Conservation (phyloP, 2,797 vertebrate genomes). For the Acrossocheilus wenchowensis region DNA sequence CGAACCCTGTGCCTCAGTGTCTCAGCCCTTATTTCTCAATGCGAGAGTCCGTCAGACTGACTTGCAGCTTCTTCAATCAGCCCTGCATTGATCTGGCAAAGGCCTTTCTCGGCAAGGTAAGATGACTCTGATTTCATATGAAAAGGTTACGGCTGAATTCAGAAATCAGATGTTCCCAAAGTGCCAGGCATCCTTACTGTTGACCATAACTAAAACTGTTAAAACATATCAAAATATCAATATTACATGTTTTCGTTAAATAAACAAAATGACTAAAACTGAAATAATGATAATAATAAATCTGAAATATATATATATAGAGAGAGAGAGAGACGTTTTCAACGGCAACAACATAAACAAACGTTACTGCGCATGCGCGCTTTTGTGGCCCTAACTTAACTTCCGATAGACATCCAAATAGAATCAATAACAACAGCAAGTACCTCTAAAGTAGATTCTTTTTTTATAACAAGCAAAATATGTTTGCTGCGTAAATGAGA, state of each 20-base stretch:
- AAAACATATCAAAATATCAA: not conserved
- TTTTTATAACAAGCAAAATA: too few species aligned
- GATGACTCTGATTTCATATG: not conserved
- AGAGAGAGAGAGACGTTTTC: too few species aligned
- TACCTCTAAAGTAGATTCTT: too few species aligned
- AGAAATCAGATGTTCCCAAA: not conserved
- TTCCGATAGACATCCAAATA: too few species aligned
- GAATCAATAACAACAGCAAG: too few species aligned
- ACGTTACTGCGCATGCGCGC: too few species aligned
- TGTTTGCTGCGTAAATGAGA: too few species aligned
- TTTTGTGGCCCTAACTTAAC: too few species aligned
- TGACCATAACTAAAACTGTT: not conserved
- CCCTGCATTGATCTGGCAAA: conserved; percentile 85
- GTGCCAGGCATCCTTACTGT: too few species aligned
- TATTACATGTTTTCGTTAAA: not conserved
- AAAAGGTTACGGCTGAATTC: not conserved
- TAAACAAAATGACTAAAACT: not conserved
- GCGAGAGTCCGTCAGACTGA: conserved; percentile 68
- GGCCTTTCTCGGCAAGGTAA: conserved; percentile 91
- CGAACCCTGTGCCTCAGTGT: not conserved
- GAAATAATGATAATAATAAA: not conserved
- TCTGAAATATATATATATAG: too few species aligned
- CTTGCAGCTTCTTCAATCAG: conserved; percentile 84
- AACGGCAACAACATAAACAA: too few species aligned
- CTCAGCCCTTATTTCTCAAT: conserved; percentile 76